These are phyloP conservation scores for Stegana nigrithorax DNA, from an alignment of 2,888 invertebrate species.

Conservation along the genomic window DNA sequence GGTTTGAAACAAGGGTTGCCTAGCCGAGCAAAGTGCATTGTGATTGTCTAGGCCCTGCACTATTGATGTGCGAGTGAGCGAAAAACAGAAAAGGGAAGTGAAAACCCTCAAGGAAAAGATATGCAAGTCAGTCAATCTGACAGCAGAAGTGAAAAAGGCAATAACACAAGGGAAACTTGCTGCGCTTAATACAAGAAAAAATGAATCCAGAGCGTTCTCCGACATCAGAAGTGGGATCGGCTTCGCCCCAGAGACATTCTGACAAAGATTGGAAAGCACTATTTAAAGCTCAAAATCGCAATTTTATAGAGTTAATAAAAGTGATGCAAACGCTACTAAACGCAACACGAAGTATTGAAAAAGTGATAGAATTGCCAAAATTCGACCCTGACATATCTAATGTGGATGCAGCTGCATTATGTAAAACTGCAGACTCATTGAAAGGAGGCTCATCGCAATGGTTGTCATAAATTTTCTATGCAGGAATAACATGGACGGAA, in stretches of 20 bases:
- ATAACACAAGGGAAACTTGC: too few relatives aligned
- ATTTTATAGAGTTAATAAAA: neutral
- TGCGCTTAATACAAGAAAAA: too few relatives aligned
- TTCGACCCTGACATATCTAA: neutral
- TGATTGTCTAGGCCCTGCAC: too few relatives aligned
- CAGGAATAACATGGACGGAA: neutral
- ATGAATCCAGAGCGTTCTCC: too few relatives aligned
- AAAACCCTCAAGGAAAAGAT: too few relatives aligned
- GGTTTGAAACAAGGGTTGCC: too few relatives aligned
- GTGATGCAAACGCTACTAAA: neutral
- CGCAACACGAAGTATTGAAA: neutral
- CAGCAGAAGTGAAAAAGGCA: too few relatives aligned
- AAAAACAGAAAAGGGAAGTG: too few relatives aligned
- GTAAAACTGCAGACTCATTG: neutral
- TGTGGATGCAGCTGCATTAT: neutral
- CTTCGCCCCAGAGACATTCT: neutral
- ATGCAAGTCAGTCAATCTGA: too few relatives aligned
- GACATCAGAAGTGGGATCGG: conserved; percentile 4
- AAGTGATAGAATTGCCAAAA: neutral
- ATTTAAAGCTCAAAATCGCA: neutral
- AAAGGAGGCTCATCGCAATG: neutral
- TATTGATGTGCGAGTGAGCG: too few relatives aligned
- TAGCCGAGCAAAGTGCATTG: too few relatives aligned
- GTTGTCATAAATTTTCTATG: neutral
- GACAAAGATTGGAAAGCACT: neutral